A percentile compares a stretch with the other conserved stretches of the same genome.
Evolutionary conservation across 2,113 vertebrate species (phyloP).

Genomic region (Empidonax traillii): DNA sequence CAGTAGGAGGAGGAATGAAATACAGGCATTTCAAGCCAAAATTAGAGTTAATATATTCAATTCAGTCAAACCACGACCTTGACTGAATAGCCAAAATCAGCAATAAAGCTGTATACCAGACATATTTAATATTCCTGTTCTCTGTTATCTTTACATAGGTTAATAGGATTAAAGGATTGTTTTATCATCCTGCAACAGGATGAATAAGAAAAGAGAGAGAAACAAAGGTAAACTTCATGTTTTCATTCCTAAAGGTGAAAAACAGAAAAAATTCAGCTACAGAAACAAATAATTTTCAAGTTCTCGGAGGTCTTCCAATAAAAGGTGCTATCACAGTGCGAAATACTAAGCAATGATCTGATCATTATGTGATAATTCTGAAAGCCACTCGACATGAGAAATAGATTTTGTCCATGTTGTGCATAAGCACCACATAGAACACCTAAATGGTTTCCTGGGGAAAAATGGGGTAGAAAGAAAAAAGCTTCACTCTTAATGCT

Average conservation of each 20-base stretch:
- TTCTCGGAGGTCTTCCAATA: background rate
- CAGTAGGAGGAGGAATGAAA: background rate
- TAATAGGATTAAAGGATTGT: background rate
- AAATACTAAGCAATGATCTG: background rate
- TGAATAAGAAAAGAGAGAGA: background rate
- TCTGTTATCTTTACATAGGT: background rate
- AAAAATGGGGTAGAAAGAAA: background rate
- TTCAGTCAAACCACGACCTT: background rate
- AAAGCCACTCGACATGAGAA: background rate
- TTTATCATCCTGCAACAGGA: background rate
- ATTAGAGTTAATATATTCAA: background rate
- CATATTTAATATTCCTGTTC: background rate
- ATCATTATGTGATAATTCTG: background rate
- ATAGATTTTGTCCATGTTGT: background rate
- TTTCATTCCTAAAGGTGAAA: background rate
- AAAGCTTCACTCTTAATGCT: background rate
- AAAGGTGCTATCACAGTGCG: background rate
- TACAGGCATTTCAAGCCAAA: background rate
- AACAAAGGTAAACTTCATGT: background rate
- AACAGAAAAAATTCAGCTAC: background rate
- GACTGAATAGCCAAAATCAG: background rate
- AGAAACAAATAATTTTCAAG: background rate
- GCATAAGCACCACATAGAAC: background rate
- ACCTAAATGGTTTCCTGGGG: background rate
- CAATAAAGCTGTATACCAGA: background rate